Base-by-base conservation (phyloP, 2,797 vertebrate species). In the Pempheris klunzingeri region DNA sequence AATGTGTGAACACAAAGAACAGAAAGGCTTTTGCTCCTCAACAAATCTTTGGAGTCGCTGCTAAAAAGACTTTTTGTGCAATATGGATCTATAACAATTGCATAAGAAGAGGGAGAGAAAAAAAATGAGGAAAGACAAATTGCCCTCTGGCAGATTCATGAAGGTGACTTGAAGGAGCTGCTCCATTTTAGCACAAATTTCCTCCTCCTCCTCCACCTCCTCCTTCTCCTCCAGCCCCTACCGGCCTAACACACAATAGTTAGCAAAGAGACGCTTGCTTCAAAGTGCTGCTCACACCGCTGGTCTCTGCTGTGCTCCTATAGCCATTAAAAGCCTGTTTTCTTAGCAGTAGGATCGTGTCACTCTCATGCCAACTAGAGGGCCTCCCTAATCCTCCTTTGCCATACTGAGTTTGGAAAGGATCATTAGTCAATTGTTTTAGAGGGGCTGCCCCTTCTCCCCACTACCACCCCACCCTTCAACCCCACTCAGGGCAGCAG, bases 111-210 rank as follows among this genome's bases (percentile, higher is more conserved):
- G 82, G 72, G 68, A 80, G 82, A 83, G 65, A 71, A 67, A 78
- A 81, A 82, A 89, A 83, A 88, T 71, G 52, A 81, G 67, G 60
- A 70, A 71, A 83, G 83, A 87, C 78, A 77, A 87, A 87, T 91
- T 87, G 89, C 86, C 93, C 92, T 90, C 82, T 81, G 87, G 90
- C 90, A 74, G 63, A 84, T 80, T 85, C 63, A 52, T 91, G 90
- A 95, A 93, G 93, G 93, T 92, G 90, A 94, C 89, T 86, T 91
- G 83, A 94, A 94, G 92, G 93, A 94, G 87, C 85, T 86, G 91
- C 87, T 92, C 86, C 88, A 90, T 90, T 93, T 92, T 91, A 92
- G 82, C 86, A 88, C 87, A 81, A 64, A 86, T 77, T 57, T 83
- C 82, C 77, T 82, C 84, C 80, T 84, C 85, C 76, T 62, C 61